Evolutionary conservation across 2,797 vertebrate genomes (phyloP).

Genomic region (Arctocebus calabarensis): DNA sequence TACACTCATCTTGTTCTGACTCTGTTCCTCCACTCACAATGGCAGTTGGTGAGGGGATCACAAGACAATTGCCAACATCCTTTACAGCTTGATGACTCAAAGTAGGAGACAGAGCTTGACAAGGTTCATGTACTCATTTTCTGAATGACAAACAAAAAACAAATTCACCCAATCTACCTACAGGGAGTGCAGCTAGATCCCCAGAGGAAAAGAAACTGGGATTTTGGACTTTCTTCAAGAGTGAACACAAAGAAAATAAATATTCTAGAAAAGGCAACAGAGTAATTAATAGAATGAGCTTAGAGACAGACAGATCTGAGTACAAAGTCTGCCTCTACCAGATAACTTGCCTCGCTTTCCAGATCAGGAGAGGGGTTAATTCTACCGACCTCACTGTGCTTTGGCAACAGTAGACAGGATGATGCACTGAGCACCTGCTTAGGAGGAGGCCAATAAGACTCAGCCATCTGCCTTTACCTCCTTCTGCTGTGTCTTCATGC

Average conservation of each 20-base stretch:
- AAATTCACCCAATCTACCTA: not conserved
- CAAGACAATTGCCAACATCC: not conserved
- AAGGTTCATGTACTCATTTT: not conserved
- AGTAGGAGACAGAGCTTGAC: not conserved
- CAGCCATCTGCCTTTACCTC: too few relatives aligned
- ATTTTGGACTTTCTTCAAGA: not conserved
- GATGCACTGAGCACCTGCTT: not conserved
- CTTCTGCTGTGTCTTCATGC: rapidly evolving
- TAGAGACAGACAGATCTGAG: not conserved
- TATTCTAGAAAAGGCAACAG: not conserved
- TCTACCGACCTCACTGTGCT: not conserved
- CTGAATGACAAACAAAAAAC: not conserved
- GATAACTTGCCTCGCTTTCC: not conserved
- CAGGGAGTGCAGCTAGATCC: not conserved
- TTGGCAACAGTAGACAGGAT: not conserved
- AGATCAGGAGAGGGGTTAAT: not conserved
- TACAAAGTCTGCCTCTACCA: not conserved
- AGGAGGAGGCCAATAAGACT: not conserved
- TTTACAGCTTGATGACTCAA: not conserved
- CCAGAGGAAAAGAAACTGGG: not conserved
- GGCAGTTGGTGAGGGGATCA: not conserved
- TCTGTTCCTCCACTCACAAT: not conserved
- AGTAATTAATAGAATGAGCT: not conserved
- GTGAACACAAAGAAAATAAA: not conserved
- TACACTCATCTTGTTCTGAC: not conserved